A percentile compares a stretch with the other conserved stretches of the same genome.
These are phyloP conservation scores for Heliconius erato DNA, from an alignment of 2,888 invertebrate species.

Conservation along the genomic window DNA sequence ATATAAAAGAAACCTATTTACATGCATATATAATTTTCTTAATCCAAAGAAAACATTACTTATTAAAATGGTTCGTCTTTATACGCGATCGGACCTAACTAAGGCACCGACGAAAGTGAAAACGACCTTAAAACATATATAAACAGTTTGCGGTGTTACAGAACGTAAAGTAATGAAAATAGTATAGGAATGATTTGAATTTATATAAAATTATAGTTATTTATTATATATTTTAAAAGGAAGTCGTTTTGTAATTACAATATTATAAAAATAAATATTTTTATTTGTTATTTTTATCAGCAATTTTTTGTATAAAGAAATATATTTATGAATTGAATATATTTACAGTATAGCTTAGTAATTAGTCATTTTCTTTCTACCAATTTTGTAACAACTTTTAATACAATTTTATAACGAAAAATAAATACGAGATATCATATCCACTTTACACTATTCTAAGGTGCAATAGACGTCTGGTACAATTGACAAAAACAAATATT, in stretches of 20 bases:
- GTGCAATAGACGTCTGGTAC: constrained; percentile 53
- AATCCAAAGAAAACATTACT: neutral
- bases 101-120: constrained; percentile 72
- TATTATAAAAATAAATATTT: too few relatives aligned
- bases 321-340: too few relatives aligned
- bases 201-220: neutral
- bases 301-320: too few relatives aligned
- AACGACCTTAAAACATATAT: constrained; percentile 79
- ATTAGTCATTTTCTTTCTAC: too few relatives aligned
- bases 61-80: constrained; percentile 16
- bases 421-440: neutral
- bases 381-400: too few relatives aligned
- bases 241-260: too few relatives aligned
- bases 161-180: constrained; percentile 74
- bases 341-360: too few relatives aligned
- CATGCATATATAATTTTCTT: neutral
- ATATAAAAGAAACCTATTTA: neutral
- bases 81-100: constrained; percentile 49
- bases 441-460: neutral
- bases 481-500: constrained; percentile 79
- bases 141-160: constrained; percentile 58
- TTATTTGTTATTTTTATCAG: too few relatives aligned
- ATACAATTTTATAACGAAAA: too few relatives aligned
- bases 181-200: neutral
- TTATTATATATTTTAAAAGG: too few relatives aligned